These are phyloP conservation scores for Erpetoichthys calabaricus DNA, from an alignment of 2,797 vertebrate species.

Conservation along the genomic window DNA sequence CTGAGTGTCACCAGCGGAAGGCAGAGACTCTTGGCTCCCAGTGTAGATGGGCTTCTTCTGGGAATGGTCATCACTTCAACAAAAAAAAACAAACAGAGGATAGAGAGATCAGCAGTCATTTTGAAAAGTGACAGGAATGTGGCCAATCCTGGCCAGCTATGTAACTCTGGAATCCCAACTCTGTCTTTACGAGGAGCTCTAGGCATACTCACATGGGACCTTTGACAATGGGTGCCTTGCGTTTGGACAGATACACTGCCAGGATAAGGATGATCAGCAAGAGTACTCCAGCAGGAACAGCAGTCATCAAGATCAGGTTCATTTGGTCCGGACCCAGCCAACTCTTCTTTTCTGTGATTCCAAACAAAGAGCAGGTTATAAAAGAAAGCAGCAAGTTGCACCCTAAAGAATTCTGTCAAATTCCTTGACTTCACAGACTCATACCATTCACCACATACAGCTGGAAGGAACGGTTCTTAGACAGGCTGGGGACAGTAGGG, in stretches of 20 bases:
- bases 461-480: slow-evolving; percentile 36
- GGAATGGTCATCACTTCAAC: slow-evolving; percentile 52
- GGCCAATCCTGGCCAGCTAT: slow-evolving; percentile 13
- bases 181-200: too few relatives aligned
- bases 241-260: slow-evolving; percentile 34
- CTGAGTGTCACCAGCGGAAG: slow-evolving; percentile 48
- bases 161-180: background rate
- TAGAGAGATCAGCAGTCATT: slow-evolving; percentile 12
- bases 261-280: slow-evolving; percentile 36
- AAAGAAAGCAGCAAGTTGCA: slow-evolving; percentile 3
- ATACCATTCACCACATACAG: slow-evolving; percentile 45
- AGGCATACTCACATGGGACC: slow-evolving; percentile 53
- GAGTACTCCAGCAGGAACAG: slow-evolving; percentile 22
- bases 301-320: slow-evolving; percentile 30
- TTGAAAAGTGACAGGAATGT: background rate
- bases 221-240: slow-evolving; percentile 35
- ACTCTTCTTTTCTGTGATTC: slow-evolving; percentile 35
- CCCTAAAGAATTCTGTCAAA: slow-evolving; percentile 21
- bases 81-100: background rate
- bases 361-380: slow-evolving; percentile 26
- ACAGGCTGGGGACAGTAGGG: slow-evolving; percentile 34
- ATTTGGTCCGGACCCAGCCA: slow-evolving; percentile 42
- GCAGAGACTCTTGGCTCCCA: slow-evolving; percentile 48
- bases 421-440: slow-evolving; percentile 29
- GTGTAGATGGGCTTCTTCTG: slow-evolving; percentile 68